Evolutionary conservation across 2,888 invertebrate species (phyloP).

Genomic region (Arctia plantaginis): DNA sequence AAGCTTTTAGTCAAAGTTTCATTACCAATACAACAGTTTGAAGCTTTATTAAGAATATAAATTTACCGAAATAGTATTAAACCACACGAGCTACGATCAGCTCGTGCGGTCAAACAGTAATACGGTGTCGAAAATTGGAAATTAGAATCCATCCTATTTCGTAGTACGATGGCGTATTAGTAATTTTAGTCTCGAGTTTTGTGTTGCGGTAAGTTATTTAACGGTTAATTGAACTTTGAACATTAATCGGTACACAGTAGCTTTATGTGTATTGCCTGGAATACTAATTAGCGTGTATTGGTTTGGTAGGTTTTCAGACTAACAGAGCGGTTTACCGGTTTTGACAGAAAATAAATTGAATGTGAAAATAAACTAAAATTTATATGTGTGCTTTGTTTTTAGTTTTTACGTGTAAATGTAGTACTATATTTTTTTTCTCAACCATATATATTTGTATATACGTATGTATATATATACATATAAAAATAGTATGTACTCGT

Average conservation of each 20-base stretch:
- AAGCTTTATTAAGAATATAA: neutral
- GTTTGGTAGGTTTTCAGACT: neutral
- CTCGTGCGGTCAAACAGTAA: slow-evolving; percentile 39
- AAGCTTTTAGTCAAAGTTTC: neutral
- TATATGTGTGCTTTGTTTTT: too few species aligned
- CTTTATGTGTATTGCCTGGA: slow-evolving; percentile 31
- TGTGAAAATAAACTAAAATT: neutral
- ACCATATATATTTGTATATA: too few species aligned
- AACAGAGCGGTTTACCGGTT: neutral
- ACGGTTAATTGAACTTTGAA: slow-evolving; percentile 65
- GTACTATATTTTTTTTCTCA: too few species aligned
- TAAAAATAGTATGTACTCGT: too few species aligned
- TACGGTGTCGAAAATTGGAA: slow-evolving; percentile 51
- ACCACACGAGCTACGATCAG: slow-evolving; percentile 18
- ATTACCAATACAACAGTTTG: neutral
- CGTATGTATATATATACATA: too few species aligned
- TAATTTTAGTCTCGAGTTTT: slow-evolving; percentile 48
- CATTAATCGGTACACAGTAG: slow-evolving; percentile 53
- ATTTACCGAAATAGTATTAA: slow-evolving; percentile 17
- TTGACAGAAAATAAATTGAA: neutral
- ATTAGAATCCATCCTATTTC: slow-evolving; percentile 56
- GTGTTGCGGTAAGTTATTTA: slow-evolving; percentile 66
- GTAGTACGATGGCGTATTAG: slow-evolving; percentile 45
- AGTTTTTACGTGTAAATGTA: too few species aligned
- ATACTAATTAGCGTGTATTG: neutral